These are phyloP conservation scores for Podarcis siculus DNA, from an alignment of 2,797 vertebrate species.

Conservation along the genomic window DNA sequence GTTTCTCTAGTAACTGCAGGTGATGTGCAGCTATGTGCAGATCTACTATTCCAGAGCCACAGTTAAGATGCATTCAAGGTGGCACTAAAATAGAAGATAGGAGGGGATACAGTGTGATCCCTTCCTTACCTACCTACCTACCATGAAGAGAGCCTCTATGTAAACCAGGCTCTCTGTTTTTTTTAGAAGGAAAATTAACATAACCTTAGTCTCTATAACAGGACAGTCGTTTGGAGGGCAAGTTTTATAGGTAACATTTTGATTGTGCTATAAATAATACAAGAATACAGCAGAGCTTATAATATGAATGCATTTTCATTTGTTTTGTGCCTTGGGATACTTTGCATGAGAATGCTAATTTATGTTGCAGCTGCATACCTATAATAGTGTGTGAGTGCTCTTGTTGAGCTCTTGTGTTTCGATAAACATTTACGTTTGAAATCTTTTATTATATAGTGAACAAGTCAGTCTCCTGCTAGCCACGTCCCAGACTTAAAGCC, in stretches of 20 bases:
- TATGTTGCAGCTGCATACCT: not conserved
- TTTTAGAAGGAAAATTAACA: not conserved
- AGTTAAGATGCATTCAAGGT: not conserved
- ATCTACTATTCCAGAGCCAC: not conserved
- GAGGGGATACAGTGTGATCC: not conserved
- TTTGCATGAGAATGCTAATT: slow-evolving; percentile 34
- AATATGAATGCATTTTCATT: slow-evolving; percentile 25
- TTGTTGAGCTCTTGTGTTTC: not conserved
- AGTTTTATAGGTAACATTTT: not conserved
- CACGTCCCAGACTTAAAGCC: not conserved
- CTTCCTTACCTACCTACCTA: too few relatives aligned
- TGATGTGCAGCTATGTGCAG: too few relatives aligned
- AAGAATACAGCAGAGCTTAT: slow-evolving; percentile 17
- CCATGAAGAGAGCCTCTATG: not conserved
- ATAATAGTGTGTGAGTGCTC: not conserved
- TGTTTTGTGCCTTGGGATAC: slow-evolving; percentile 7
- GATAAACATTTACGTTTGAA: not conserved
- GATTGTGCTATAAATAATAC: slow-evolving; percentile 36
- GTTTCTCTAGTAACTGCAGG: not conserved
- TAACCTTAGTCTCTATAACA: not conserved
- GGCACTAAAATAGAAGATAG: not conserved
- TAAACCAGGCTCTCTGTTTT: not conserved
- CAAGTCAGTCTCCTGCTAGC: not conserved
- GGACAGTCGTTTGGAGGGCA: not conserved
- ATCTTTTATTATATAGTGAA: not conserved